Evolutionary conservation across 92 coral and sea anemone species (phyloP).

Genomic region (Ricordea florida): DNA sequence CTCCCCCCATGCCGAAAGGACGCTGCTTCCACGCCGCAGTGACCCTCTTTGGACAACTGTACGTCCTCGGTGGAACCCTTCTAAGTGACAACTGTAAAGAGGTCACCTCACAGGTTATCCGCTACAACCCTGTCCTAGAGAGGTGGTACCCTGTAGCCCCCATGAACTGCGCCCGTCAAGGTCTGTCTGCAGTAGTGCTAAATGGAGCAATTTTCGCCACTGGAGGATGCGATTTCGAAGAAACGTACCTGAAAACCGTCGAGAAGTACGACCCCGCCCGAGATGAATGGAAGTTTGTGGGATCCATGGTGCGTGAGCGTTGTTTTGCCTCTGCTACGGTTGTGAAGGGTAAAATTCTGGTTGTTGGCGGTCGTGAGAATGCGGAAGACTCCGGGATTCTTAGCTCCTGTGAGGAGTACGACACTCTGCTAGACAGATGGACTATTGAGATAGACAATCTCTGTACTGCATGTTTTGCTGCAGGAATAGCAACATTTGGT

Average conservation of each 20-base stretch:
- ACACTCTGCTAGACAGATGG: slow-evolving; percentile 42
- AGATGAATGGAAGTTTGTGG: slow-evolving; percentile 1
- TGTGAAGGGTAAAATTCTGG: slow-evolving; percentile 11
- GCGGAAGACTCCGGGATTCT: slow-evolving; percentile 34
- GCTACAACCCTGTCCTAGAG: slow-evolving; percentile 23
- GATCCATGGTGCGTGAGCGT: slow-evolving; percentile 3
- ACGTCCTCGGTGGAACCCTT: slow-evolving; percentile 32
- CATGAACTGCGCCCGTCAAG: slow-evolving; percentile 24
- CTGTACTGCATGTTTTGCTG: slow-evolving; percentile 39
- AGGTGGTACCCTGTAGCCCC: slow-evolving; percentile 30
- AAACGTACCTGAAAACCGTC: background rate
- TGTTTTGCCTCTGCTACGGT: slow-evolving; percentile 16
- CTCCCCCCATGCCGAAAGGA: slow-evolving; percentile 4
- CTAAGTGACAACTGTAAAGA: background rate
- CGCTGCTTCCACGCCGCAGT: slow-evolving; percentile 23
- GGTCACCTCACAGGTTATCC: slow-evolving; percentile 3
- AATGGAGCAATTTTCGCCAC: slow-evolving; percentile 19
- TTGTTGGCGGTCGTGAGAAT: slow-evolving; percentile 25
- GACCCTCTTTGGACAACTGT: slow-evolving; percentile 8
- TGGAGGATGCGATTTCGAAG: slow-evolving; percentile 1
- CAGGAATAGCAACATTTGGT: slow-evolving; percentile 39
- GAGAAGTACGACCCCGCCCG: slow-evolving; percentile 14
- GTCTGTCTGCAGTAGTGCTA: slow-evolving; percentile 24
- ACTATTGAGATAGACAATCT: background rate
- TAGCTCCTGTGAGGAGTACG: slow-evolving; percentile 55